Base-by-base conservation (phyloP, 2,888 invertebrate genomes). In the Drosophila cyrtoloma region DNA sequence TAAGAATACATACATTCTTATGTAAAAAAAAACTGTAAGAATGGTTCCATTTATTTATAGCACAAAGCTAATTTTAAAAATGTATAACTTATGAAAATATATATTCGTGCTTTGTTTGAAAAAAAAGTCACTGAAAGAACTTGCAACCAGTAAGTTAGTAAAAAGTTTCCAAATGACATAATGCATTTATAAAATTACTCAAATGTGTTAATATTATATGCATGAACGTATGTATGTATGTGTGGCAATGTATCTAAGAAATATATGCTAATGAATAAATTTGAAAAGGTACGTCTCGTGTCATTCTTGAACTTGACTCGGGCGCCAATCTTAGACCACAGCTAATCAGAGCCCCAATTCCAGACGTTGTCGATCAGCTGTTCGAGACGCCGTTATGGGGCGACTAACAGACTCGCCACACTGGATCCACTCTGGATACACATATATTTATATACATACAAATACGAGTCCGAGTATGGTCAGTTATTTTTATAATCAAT, bases 391-490 rank as follows among this genome's bases (percentile, higher is more conserved):
- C 81, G 57, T 50, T 55, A 33, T 63, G 66, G 67, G 79, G 84
- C 89, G 86, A 84, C 85, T 57, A 68, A 42, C 56, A 74, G 84
- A 74, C 82, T 82, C 84, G 82, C 82, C 82, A 81, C 37, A 53
- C 39, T 66, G 70, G 42, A 47, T 28, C 50, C n/a, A 52, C 66
- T 35, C 42, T 64, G 44, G 61, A 47, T 5, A 55, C 5, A 28
- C 28, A 28, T 26, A 53, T 10, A 22, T 35, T 19, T 30, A 39
- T n/a, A 30, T 5, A 7, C 28, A 28, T n/a, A 56, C 19, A 28
- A 4, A n/a, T 9, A 28, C 56, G 56, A 37, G 56, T 56, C 30
- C 39, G 57, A 39, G 57, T 57, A 30, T 57, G 57, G 57, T 57
- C 57, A 57, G 57, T 57, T 57, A 57, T 57, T 39, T 37, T 30